phyloP scores from a whole-genome alignment of 2,797 vertebrate genomes.

The Lateolabrax maculatus region DNA sequence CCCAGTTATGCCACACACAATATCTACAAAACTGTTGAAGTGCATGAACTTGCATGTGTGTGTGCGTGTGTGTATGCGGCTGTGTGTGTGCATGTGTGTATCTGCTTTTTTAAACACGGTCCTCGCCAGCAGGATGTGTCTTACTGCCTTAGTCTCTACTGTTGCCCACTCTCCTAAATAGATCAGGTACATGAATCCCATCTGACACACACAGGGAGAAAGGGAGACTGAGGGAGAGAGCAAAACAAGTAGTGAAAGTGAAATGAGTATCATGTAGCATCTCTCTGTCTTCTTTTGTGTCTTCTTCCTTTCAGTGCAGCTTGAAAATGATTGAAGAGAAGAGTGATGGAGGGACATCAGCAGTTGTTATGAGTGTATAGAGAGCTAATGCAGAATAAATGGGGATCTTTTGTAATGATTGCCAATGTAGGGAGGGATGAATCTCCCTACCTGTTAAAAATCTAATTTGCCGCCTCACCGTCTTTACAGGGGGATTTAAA shows the following conservation, averaged over 20 bases:
- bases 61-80: conserved; percentile 6
- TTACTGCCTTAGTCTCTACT: conserved; percentile 49
- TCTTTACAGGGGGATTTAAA: conserved; percentile 48
- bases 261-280: conserved; percentile 35
- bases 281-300: conserved; percentile 39
- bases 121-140: conserved; percentile 63
- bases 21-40: conserved; percentile 28
- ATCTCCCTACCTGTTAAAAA: conserved; percentile 52
- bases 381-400: conserved; percentile 41
- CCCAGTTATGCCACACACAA: conserved; percentile 46
- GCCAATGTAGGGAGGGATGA: conserved; percentile 8
- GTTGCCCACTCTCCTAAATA: conserved; percentile 57
- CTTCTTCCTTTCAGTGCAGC: neutral
- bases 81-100: conserved; percentile 1
- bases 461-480: conserved; percentile 29
- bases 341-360: conserved; percentile 26
- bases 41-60: neutral
- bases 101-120: conserved; percentile 34
- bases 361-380: conserved; percentile 21
- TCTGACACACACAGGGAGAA: conserved; percentile 30
- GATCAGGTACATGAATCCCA: conserved; percentile 59
- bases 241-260: conserved; percentile 33
- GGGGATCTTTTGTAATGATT: conserved; percentile 31
- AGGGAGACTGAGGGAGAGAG: conserved; percentile 9
- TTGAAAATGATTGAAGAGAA: conserved; percentile 27